A percentile compares a stretch with the other conserved stretches of the same genome.
Conservation (phyloP, 2,888 invertebrate genomes). For the Hecatera dysodea region DNA sequence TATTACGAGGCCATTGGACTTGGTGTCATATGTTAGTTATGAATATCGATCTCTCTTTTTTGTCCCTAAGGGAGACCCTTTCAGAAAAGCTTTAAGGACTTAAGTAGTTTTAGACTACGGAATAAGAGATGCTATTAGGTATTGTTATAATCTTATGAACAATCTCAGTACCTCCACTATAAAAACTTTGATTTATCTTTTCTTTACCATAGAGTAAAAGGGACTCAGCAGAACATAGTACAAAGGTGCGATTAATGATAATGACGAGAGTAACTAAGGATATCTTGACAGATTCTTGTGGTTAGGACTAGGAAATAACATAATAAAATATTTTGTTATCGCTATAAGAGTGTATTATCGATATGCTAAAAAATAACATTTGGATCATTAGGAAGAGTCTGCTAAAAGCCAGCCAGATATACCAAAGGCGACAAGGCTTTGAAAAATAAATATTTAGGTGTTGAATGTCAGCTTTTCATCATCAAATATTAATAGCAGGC, state of each 20-base stretch:
- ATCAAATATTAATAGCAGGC: not conserved
- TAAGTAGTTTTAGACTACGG: not conserved
- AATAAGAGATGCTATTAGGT: not conserved
- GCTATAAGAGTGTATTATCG: conserved; percentile 29
- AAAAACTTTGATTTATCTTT: not conserved
- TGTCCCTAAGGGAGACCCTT: not conserved
- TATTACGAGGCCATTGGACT: conserved; percentile 56
- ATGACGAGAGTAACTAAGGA: not conserved
- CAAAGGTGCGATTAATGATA: not conserved
- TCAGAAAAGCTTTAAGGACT: not conserved
- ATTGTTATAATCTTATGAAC: not conserved
- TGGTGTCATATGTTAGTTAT: conserved; percentile 41
- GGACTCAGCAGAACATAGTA: not conserved
- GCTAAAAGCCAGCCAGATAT: conserved; percentile 44
- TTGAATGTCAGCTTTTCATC: not conserved
- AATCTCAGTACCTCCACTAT: not conserved
- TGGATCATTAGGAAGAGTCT: conserved; percentile 32
- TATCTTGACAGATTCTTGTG: not conserved
- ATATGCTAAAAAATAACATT: conserved; percentile 20
- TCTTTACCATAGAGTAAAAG: not conserved
- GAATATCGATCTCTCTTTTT: conserved; percentile 28
- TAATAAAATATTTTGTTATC: conserved; percentile 25
- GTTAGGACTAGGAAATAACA: not conserved
- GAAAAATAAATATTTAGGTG: not conserved
- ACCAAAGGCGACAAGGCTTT: not conserved